phyloP scores from a whole-genome alignment of 2,888 invertebrate genomes.

The Parthenolecanium corni region DNA sequence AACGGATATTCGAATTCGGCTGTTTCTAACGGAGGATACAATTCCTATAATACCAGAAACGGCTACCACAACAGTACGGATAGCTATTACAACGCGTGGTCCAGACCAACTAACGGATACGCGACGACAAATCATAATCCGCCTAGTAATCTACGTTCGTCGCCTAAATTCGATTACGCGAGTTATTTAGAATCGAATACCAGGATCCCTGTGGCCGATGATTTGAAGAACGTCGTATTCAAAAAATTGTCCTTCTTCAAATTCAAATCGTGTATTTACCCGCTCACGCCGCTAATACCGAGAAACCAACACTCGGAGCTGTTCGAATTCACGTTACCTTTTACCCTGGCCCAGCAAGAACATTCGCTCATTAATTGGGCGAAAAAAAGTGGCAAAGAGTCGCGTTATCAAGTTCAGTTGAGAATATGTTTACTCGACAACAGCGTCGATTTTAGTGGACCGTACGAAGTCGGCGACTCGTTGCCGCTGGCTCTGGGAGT shows the following conservation, averaged over 20 bases:
- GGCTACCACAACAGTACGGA: background rate
- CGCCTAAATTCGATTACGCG: background rate
- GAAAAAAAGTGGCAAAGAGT: background rate
- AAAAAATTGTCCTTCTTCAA: constrained; percentile 13
- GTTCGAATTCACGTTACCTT: constrained; percentile 1
- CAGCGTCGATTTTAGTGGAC: background rate
- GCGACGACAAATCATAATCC: background rate
- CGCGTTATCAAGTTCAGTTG: constrained; percentile 10
- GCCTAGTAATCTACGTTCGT: background rate
- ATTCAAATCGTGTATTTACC: background rate
- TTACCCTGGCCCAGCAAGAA: background rate
- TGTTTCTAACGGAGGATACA: background rate
- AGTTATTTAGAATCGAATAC: background rate
- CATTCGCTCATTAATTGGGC: background rate
- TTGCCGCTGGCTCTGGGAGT: constrained; percentile 11
- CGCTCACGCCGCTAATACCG: background rate
- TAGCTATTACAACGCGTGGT: background rate
- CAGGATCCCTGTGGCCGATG: background rate
- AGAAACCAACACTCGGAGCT: background rate
- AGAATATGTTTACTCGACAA: background rate
- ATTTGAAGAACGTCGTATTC: background rate
- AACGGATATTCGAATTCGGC: background rate
- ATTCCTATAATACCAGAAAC: background rate
- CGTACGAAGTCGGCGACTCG: background rate
- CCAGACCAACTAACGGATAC: background rate